Percentiles rank a stretch among this genome's conserved stretches.
Evolutionary conservation across 2,888 invertebrate genomes (phyloP).

Genomic region (Megamerina dolium): DNA sequence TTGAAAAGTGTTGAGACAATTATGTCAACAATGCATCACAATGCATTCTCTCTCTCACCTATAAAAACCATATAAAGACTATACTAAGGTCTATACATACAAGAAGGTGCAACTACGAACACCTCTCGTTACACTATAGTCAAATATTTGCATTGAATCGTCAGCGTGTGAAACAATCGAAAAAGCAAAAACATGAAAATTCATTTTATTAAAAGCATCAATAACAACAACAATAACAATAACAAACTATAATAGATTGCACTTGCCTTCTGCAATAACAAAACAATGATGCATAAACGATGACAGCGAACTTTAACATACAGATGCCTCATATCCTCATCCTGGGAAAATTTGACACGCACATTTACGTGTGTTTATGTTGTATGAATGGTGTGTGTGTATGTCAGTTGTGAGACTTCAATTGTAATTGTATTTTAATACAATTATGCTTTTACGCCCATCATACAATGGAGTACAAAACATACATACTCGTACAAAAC

Average conservation of each 20-base stretch:
- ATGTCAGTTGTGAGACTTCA: too few relatives aligned
- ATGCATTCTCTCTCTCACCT: too few relatives aligned
- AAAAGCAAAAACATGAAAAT: slow-evolving; percentile 2
- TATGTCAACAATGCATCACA: too few relatives aligned
- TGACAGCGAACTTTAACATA: too few relatives aligned
- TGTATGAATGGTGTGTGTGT: not conserved
- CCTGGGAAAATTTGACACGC: slow-evolving; percentile 23
- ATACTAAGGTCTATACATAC: too few relatives aligned
- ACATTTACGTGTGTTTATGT: not conserved
- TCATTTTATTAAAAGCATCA: slow-evolving; percentile 20
- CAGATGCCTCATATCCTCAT: too few relatives aligned
- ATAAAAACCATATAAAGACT: too few relatives aligned
- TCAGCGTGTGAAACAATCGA: not conserved
- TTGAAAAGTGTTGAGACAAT: too few relatives aligned
- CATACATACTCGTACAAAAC: too few relatives aligned
- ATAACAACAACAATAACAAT: not conserved
- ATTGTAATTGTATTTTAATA: slow-evolving; percentile 49
- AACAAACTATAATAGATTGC: not conserved
- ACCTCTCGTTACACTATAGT: too few relatives aligned
- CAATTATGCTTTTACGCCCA: slow-evolving; percentile 39
- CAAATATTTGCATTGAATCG: not conserved
- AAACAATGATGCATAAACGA: slow-evolving; percentile 5
- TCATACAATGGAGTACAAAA: not conserved
- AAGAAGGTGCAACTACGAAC: too few relatives aligned
- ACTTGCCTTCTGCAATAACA: too few relatives aligned